Conservation (phyloP, 2,888 invertebrate species). For the Ptychoptera contaminata region DNA sequence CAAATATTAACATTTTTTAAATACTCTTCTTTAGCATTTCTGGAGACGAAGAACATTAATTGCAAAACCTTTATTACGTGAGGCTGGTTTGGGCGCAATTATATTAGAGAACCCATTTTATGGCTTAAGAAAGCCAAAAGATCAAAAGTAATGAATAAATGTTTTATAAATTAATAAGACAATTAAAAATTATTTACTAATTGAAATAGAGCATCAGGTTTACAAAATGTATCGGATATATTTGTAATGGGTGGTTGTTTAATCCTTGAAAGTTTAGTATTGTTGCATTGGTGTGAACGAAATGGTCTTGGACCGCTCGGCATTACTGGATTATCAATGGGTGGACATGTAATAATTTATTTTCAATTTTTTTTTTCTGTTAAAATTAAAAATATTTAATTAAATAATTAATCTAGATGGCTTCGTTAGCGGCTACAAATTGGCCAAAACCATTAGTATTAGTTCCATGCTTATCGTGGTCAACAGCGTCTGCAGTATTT, state of each 20-base stretch:
- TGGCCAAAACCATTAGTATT: constrained; percentile 89
- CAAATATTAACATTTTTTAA: constrained; percentile 3
- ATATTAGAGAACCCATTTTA: constrained; percentile 96
- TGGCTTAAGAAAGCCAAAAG: constrained; percentile 72
- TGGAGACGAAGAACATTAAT: constrained; percentile 81
- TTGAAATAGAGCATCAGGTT: constrained; percentile 58
- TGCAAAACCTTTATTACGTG: constrained; percentile 79
- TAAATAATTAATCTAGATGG: constrained; percentile 56
- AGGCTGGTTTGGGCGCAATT: constrained; percentile 81
- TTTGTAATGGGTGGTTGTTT: constrained; percentile 98
- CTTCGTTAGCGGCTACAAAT: constrained; percentile 88
- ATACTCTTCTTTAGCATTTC: constrained; percentile 54
- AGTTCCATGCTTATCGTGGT: constrained; percentile 94
- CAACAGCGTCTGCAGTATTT: constrained; percentile 90
- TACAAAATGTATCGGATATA: constrained; percentile 92
- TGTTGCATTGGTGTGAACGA: constrained; percentile 87
- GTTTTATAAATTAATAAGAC: constrained; percentile 8
- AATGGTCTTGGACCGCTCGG: constrained; percentile 87
- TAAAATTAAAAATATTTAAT: background rate
- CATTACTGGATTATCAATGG: constrained; percentile 93
- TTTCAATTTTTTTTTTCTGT: constrained; percentile 4
- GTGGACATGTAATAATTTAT: constrained; percentile 71
- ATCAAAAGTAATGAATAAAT: constrained; percentile 49
- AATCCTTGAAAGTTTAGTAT: constrained; percentile 78
- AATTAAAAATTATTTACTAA: constrained; percentile 5